phyloP scores from a whole-genome alignment of 2,797 vertebrate genomes.

The Enteromius treurensis region DNA sequence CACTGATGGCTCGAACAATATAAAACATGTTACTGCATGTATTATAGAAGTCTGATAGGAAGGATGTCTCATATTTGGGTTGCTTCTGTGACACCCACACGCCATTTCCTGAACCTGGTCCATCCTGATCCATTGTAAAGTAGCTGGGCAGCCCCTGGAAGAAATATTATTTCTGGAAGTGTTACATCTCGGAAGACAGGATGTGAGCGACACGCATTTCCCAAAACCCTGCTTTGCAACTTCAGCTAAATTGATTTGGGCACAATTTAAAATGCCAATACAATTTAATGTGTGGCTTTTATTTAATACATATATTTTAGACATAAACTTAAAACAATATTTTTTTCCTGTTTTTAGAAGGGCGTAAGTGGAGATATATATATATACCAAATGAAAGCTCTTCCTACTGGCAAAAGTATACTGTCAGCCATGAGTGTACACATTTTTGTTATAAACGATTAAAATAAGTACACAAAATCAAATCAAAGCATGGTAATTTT shows the following conservation, averaged over 20 bases:
- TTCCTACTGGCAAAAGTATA: no score
- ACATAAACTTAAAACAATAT: not conserved
- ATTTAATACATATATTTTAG: not conserved
- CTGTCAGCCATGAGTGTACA: no score
- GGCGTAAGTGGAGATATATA: no score
- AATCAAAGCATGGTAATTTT: no score
- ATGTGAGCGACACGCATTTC: conserved; percentile 29
- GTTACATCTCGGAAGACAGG: conserved; percentile 48
- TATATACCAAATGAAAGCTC: no score
- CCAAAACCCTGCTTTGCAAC: conserved; percentile 54
- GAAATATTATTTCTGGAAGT: conserved; percentile 52
- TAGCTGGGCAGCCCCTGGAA: conserved; percentile 48
- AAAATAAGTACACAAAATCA: no score
- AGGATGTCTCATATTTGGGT: conserved; percentile 73
- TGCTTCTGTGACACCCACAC: conserved; percentile 62
- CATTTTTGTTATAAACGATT: no score
- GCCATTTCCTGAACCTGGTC: conserved; percentile 69
- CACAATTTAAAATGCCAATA: not conserved
- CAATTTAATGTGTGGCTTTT: not conserved
- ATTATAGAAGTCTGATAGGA: conserved; percentile 64
- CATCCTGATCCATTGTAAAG: conserved; percentile 68
- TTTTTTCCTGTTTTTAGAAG: not conserved
- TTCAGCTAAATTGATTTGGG: conserved; percentile 38
- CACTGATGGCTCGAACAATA: not conserved
- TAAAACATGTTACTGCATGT: not conserved